Conservation (phyloP, 2,797 vertebrate genomes). For the Sebastes aleutianus region DNA sequence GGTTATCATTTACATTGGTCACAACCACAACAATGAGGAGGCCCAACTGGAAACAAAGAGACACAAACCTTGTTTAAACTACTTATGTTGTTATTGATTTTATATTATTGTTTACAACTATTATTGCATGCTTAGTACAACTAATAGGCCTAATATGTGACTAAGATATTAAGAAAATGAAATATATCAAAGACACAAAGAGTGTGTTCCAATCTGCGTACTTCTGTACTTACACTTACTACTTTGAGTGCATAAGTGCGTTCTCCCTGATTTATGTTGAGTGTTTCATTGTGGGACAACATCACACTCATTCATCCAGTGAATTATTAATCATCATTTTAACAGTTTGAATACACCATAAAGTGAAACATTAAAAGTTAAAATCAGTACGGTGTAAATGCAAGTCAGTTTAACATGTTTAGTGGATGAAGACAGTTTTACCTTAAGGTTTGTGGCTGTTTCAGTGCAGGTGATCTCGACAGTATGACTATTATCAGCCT, state of each 20-base stretch:
- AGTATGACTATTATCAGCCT: accelerated
- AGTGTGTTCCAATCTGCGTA: too few species aligned
- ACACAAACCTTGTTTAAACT: not conserved
- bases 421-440: not conserved
- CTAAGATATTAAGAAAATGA: not conserved
- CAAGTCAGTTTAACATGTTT: not conserved
- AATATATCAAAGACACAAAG: not conserved
- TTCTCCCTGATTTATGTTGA: not conserved
- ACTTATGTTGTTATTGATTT: not conserved
- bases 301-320: not conserved
- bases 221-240: too few species aligned
- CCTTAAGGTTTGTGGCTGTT: accelerated
- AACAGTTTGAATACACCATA: not conserved
- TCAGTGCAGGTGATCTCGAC: accelerated
- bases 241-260: too few species aligned
- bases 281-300: not conserved
- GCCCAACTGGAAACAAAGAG: not conserved
- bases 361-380: not conserved
- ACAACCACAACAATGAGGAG: accelerated
- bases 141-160: not conserved
- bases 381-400: not conserved
- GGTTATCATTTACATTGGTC: constrained; percentile 65
- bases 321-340: too few species aligned
- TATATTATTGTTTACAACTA: not conserved
- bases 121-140: not conserved